Evolutionary conservation across 2,113 vertebrate species (phyloP).

Genomic region (Sinosuthora webbiana): DNA sequence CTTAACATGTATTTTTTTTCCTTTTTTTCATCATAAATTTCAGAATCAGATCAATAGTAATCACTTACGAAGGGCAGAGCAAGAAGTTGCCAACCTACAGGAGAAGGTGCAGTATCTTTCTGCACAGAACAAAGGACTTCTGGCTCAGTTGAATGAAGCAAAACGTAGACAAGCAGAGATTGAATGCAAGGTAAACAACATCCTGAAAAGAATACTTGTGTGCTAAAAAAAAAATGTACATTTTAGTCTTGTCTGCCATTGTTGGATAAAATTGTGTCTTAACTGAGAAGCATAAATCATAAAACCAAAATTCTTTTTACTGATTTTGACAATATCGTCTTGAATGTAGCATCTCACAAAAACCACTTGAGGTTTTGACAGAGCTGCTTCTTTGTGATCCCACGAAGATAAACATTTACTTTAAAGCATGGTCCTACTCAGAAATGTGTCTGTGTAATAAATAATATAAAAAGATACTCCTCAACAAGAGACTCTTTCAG

Average conservation of each 20-base stretch:
- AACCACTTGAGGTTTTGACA: neutral
- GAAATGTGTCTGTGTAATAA: neutral
- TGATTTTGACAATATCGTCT: neutral
- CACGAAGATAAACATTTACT: neutral
- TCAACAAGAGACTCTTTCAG: neutral
- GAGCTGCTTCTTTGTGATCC: neutral
- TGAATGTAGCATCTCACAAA: neutral
- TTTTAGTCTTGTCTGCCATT: neutral
- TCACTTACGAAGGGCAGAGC: constrained; percentile 90
- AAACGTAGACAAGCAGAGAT: constrained; percentile 92
- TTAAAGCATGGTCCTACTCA: neutral
- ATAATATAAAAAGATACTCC: neutral
- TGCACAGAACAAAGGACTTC: constrained; percentile 86
- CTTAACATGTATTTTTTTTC: neutral
- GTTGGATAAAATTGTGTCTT: neutral
- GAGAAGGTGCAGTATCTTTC: constrained; percentile 85
- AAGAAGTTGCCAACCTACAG: constrained; percentile 79
- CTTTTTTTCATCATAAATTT: constrained; percentile 1
- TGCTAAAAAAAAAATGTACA: neutral
- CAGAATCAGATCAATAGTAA: constrained; percentile 96
- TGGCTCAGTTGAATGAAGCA: constrained; percentile 84
- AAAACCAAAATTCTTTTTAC: neutral
- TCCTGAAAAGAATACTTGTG: neutral
- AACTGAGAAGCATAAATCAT: neutral
- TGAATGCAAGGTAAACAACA: constrained; percentile 89